These are phyloP conservation scores for Myiothlypis chrysogaster DNA, from an alignment of 2,797 vertebrate species.

Conservation along the genomic window DNA sequence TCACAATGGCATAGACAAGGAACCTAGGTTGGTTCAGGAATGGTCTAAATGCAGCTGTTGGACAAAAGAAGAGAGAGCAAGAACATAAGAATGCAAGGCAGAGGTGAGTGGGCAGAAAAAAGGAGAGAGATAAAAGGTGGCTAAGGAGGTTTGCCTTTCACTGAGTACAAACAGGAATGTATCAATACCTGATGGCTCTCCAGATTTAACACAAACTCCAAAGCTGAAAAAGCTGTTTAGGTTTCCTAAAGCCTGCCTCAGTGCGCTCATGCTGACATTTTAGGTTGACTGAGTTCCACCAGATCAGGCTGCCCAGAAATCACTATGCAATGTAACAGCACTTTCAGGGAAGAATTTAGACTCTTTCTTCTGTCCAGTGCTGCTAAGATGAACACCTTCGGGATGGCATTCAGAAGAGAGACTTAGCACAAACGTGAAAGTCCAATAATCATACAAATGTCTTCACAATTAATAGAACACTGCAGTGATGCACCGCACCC, in stretches of 20 bases:
- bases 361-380: neutral
- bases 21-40: neutral
- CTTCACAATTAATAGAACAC: neutral
- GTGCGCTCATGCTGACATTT: neutral
- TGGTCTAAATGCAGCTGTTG: neutral
- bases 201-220: neutral
- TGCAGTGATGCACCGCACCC: neutral
- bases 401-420: neutral
- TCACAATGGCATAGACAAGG: neutral
- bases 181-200: neutral
- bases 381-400: neutral
- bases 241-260: neutral
- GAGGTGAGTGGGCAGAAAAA: neutral
- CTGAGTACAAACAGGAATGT: neutral
- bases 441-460: neutral
- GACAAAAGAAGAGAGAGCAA: neutral
- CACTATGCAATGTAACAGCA: neutral
- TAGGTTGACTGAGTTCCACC: neutral
- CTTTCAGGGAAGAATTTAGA: neutral
- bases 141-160: neutral
- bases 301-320: neutral
- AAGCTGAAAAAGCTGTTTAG: neutral
- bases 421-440: neutral
- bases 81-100: neutral
- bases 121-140: neutral